phyloP scores from a whole-genome alignment of 2,888 invertebrate species.

The Melieria omissa region DNA sequence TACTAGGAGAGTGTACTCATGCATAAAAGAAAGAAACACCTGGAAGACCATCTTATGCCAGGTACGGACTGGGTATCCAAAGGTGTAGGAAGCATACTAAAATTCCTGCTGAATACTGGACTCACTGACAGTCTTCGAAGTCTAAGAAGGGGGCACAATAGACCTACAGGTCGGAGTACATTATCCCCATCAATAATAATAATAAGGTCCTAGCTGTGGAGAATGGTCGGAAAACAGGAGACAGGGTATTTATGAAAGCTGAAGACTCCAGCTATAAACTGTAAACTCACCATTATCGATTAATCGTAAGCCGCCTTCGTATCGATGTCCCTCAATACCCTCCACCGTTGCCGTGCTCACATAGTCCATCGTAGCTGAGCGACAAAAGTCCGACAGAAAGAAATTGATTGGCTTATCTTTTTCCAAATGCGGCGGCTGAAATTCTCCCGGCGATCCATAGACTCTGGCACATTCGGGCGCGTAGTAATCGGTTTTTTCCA shows the following conservation, averaged over 20 bases:
- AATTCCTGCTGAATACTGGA: too few species aligned
- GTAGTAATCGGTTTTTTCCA: constrained; percentile 69
- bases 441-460: constrained; percentile 82
- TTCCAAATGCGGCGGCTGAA: constrained; percentile 75
- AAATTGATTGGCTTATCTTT: constrained; percentile 71
- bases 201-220: not conserved
- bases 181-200: not conserved
- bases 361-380: constrained; percentile 74
- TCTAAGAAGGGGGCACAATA: too few species aligned
- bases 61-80: too few species aligned
- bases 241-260: too few species aligned
- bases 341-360: constrained; percentile 69
- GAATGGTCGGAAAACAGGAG: too few species aligned
- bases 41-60: too few species aligned
- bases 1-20: too few species aligned
- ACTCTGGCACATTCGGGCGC: constrained; percentile 71
- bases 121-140: too few species aligned
- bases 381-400: constrained; percentile 82
- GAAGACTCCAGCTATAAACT: not conserved
- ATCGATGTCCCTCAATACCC: constrained; percentile 76
- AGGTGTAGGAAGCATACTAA: too few species aligned
- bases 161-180: too few species aligned
- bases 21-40: too few species aligned
- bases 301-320: constrained; percentile 71
- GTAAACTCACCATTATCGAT: constrained; percentile 73